Evolutionary conservation across 2,113 vertebrate species (phyloP).

Genomic region (Zapornia atra): DNA sequence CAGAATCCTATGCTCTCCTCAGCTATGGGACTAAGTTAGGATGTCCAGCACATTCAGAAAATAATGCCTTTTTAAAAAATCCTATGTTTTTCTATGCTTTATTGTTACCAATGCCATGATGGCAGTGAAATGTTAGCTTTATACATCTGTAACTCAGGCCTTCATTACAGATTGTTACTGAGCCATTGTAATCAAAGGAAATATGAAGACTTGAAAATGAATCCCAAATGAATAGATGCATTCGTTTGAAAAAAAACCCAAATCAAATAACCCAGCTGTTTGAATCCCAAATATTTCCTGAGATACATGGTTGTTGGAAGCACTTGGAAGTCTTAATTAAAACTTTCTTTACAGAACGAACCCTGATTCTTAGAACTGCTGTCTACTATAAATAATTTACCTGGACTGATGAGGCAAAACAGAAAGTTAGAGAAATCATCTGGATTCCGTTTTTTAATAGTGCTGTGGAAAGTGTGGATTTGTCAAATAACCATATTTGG

Average conservation of each 20-base stretch:
- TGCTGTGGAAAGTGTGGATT: background rate
- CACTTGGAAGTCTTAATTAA: background rate
- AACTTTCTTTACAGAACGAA: background rate
- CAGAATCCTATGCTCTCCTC: background rate
- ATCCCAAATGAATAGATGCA: background rate
- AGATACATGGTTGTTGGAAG: background rate
- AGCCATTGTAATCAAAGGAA: background rate
- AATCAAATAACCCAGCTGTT: background rate
- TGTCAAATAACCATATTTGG: background rate
- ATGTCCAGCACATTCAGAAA: background rate
- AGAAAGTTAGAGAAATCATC: background rate
- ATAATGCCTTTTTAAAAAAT: background rate
- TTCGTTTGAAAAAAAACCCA: background rate
- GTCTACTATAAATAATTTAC: background rate
- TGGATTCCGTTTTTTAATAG: background rate
- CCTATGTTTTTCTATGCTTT: background rate
- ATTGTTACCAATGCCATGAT: background rate
- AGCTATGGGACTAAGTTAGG: background rate
- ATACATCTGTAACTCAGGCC: background rate
- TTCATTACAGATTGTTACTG: background rate
- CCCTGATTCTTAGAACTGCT: background rate
- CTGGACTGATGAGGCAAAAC: background rate
- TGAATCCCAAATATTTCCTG: slow-evolving; percentile 3
- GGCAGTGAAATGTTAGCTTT: background rate
- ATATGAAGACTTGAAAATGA: background rate